Base-by-base conservation (phyloP, 2,888 invertebrate genomes). In the Agrotis segetum region DNA sequence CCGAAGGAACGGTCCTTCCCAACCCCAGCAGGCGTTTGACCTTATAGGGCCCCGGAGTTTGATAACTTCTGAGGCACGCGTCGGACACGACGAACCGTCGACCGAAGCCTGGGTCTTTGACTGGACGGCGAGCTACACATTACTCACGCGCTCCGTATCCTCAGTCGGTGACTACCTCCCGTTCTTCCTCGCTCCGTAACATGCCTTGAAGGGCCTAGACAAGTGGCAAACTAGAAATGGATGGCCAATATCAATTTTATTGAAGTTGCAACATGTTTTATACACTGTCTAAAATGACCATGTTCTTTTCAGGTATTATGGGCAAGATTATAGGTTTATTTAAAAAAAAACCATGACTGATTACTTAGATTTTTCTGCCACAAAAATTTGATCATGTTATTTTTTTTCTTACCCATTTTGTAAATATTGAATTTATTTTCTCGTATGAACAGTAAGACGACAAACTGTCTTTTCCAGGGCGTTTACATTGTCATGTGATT, bases 301-400 rank as follows among this genome's bases (percentile, higher is more conserved):
- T 66, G 29, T 67, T 80, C 64, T 67, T 78, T 78, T 80, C 78
- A 78, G 78, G 76, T 78, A 80, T 74, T 49, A 75, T 73, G 50
- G 13, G 24, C 67, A 73, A 59, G 72, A 52, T 73, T 47, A 47
- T 67, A 2, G 47, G 16, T 61, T 52, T 74, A 13, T 16, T 70
- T n/a, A 65, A 29, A 61, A 65, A 75, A 50, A 73, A 73, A 73
- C 72, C 75, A n/a, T 75, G 40, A 72, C 34, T 72, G 19, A 7
- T 62, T 71, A 60, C 46, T 67, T 56, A 49, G 17, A 34, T 73
- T 65, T 64, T 77, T 73, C 55, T 74, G 55, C 55, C 46, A n/a
- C 6, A 64, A 60, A 40, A 52, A 6, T n/a, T 65, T 5, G 24
- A 53, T 40, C 34, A 19, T 14, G 1, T 19, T 1, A 29, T 16